phyloP scores from a whole-genome alignment of 2,888 invertebrate species.

The Agriopis leucophaearia region DNA sequence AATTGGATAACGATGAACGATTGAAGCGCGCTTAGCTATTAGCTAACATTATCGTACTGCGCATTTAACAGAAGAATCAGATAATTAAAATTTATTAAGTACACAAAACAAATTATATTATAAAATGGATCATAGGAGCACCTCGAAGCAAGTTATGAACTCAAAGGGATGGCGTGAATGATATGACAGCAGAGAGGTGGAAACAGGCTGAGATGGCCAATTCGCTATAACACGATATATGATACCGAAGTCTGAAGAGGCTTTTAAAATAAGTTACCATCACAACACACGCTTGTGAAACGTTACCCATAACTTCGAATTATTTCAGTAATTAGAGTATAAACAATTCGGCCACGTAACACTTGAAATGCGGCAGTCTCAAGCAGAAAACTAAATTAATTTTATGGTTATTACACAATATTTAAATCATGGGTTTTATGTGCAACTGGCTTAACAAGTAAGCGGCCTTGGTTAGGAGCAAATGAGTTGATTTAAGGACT shows the following conservation, averaged over 20 bases:
- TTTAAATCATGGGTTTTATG: conserved; percentile 26
- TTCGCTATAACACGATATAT: not conserved
- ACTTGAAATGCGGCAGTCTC: conserved; percentile 19
- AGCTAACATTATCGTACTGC: too few species aligned
- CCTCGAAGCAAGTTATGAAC: too few species aligned
- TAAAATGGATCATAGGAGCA: too few species aligned
- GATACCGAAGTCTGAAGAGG: not conserved
- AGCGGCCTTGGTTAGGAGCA: conserved; percentile 7
- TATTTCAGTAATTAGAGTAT: conserved; percentile 33
- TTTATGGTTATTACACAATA: conserved; percentile 28
- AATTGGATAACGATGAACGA: too few species aligned
- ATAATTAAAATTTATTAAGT: too few species aligned
- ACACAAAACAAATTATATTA: too few species aligned
- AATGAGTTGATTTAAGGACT: conserved; percentile 4
- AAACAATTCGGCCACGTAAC: conserved; percentile 27
- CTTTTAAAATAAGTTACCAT: not conserved
- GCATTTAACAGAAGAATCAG: too few species aligned
- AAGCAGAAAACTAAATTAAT: conserved; percentile 29
- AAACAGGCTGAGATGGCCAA: too few species aligned
- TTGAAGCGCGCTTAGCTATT: too few species aligned
- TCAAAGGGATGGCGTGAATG: too few species aligned
- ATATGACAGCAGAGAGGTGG: too few species aligned
- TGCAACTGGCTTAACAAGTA: conserved; percentile 17
- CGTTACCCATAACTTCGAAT: conserved; percentile 14
- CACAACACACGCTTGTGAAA: conserved; percentile 2